Evolutionary conservation across 1,140 invertebrate species (phyloP), one percentile per base, ranked within the genome.

Genomic region (Pseudobourletiella spinata): DNA sequence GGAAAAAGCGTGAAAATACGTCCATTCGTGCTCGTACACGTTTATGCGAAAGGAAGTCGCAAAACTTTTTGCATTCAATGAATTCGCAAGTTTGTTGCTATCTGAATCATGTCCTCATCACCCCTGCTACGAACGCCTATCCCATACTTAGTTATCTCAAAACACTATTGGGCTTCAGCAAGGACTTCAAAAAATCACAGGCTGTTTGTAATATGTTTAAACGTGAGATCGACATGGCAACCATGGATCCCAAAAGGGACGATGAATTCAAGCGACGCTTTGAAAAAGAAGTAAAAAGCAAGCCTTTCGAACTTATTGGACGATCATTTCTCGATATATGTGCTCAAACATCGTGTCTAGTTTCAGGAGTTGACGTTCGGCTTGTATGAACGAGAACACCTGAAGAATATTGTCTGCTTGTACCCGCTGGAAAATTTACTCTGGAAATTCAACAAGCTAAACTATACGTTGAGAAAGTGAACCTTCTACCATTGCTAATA

Each of bases 121-220:
- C 74, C 16, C 71, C 74, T 0, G 67, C 73, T 20, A 74, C 73
- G 48, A 74, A 75, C 59, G 74, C 72, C 16, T 78, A 79, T 68
- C 71, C 72, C n/a, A 78, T 76, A 65, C 59, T 73, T 54, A 72
- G 73, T 1, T 78, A 78, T 50, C 72, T 79, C 8, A 75, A 79
- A 72, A 77, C 72, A 2, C 52, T 76, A 4, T 62, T 75, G 3
- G 71, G 71, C 64, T 78, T 77, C 71, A 71, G 67, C 3, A 55
- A 60, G 16, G 68, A 63, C 22, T 75, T 74, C 11, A 77, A 76
- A 70, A 57, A 70, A 15, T 74, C 73, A 0, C 73, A 77, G 70
- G 68, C 77, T 0, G 71, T 67, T 29, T 71, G 67, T 57, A 57
- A 65, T 15, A 29, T 75, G 35, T 70, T 70, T 57, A 64, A 55